Percentiles rank a stretch among this genome's conserved stretches.
Evolutionary conservation across 2,888 invertebrate species (phyloP).

Genomic region (Ethmia dodecea): DNA sequence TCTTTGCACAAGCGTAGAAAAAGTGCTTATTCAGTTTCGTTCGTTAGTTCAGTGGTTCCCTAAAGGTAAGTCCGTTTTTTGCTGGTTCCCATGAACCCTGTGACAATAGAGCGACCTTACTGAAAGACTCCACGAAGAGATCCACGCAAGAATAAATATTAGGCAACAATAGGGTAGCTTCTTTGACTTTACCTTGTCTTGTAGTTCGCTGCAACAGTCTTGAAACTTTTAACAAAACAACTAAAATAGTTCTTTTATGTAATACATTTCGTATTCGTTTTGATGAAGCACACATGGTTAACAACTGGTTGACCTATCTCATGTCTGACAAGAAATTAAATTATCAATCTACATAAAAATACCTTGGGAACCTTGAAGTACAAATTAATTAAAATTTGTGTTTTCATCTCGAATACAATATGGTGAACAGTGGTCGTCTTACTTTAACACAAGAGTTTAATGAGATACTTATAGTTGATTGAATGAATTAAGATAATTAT

Average conservation of each 20-base stretch:
- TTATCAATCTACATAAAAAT: too few relatives aligned
- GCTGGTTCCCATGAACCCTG: slow-evolving; percentile 74
- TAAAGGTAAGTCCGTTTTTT: slow-evolving; percentile 68
- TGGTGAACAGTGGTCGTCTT: too few relatives aligned
- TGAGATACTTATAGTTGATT: too few relatives aligned
- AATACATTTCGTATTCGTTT: too few relatives aligned
- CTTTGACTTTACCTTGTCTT: slow-evolving; percentile 63
- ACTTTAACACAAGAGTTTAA: too few relatives aligned
- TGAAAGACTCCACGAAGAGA: slow-evolving; percentile 63
- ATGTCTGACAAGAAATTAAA: background rate
- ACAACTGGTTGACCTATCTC: background rate
- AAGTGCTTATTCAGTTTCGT: slow-evolving; percentile 70
- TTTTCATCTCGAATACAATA: too few relatives aligned
- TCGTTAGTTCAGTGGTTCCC: slow-evolving; percentile 49
- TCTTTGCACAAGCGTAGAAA: slow-evolving; percentile 43
- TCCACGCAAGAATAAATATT: slow-evolving; percentile 76
- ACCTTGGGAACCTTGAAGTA: too few relatives aligned
- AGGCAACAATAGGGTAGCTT: slow-evolving; percentile 69
- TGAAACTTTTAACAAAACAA: slow-evolving; percentile 36
- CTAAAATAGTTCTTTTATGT: background rate
- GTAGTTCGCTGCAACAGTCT: slow-evolving; percentile 22
- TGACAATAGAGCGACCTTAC: slow-evolving; percentile 70
- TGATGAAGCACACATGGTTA: too few relatives aligned
- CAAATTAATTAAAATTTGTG: too few relatives aligned
- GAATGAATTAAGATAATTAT: too few relatives aligned